Conservation (phyloP, 2,797 vertebrate species). For the Heterohyrax brucei region DNA sequence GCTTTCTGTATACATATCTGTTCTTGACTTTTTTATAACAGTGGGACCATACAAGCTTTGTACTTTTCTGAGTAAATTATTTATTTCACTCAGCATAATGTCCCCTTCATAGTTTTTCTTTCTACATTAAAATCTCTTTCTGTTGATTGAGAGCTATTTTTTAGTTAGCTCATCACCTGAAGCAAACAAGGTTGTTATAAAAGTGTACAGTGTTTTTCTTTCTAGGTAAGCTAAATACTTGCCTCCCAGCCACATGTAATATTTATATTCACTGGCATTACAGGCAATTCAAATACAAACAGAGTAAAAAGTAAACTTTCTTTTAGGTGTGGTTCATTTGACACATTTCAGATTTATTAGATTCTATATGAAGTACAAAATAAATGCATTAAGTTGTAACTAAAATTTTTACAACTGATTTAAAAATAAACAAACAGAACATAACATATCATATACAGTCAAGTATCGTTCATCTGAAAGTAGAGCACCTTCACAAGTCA, state of each 20-base stretch:
- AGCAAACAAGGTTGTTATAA: neutral
- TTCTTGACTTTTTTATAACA: no score
- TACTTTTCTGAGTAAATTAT: neutral
- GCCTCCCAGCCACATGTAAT: neutral
- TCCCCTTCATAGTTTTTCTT: neutral
- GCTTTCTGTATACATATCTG: no score
- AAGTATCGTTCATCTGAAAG: neutral
- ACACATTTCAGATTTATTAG: constrained; percentile 50
- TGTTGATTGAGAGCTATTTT: constrained; percentile 27
- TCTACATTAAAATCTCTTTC: neutral
- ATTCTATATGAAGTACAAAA: constrained; percentile 10
- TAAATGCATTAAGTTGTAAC: neutral
- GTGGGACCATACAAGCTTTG: no score
- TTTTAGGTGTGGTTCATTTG: constrained; percentile 30
- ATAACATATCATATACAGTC: neutral
- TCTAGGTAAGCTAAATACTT: constrained; percentile 4
- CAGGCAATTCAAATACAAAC: constrained; percentile 9
- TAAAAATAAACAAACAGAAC: constrained; percentile 59
- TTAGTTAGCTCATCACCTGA: constrained; percentile 19
- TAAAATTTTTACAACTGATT: constrained; percentile 50
- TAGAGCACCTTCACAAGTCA: neutral
- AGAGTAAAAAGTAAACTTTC: constrained; percentile 23
- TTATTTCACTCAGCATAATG: neutral
- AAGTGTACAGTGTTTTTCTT: constrained; percentile 23
- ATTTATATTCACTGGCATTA: neutral